Evolutionary conservation across 1,140 invertebrate genomes (phyloP), one percentile per base, ranked within the genome.

Genomic region (Drosophila nigromelanica): DNA sequence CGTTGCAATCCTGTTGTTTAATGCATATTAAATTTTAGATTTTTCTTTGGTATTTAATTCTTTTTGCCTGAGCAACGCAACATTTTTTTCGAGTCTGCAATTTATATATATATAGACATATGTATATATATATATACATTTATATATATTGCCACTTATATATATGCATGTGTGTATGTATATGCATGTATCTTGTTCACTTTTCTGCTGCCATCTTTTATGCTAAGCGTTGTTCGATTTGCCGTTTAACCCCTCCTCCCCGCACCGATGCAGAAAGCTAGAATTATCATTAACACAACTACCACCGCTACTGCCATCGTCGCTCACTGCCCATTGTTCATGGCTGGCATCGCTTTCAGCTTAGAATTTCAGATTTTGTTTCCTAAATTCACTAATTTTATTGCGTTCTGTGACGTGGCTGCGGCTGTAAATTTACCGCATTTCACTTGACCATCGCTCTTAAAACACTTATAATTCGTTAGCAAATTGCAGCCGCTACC

Each of bases 361-460:
- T 61, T 48, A 61, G 54, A 82, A 82, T 76, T 67, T 64, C 50
- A 24, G 51, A 80, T 78, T 75, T 87, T 30, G 18, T 61, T 63
- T 58, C 48, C 42, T 27, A 71, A 83, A 76, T 76, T 76, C 50
- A 66, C 68, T 55, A 69, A 68, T 64, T 60, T 81, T 75, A 71
- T 42, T 71, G 47, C 35, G 62, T 54, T 67, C 79, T 73, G 78
- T 86, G 82, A 86, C 82, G 82, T 86, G 82, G 82, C 82, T 87
- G 82, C 78, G 82, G 71, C 48, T 70, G 75, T 58, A 81, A 86
- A 87, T 82, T 87, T 86, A 86, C 78, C 82, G 82, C 82, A 82
- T 87, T 76, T 67, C 54, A 64, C 42, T 70, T 64, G 52, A 39
- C 33, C 33, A 51, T 24, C 50, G 30, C 33, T 73, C 14, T 58